Percentiles rank a stretch among this genome's conserved stretches.
These are phyloP conservation scores for Uromys caudimaculatus DNA, from an alignment of 2,797 vertebrate genomes.

Conservation along the genomic window DNA sequence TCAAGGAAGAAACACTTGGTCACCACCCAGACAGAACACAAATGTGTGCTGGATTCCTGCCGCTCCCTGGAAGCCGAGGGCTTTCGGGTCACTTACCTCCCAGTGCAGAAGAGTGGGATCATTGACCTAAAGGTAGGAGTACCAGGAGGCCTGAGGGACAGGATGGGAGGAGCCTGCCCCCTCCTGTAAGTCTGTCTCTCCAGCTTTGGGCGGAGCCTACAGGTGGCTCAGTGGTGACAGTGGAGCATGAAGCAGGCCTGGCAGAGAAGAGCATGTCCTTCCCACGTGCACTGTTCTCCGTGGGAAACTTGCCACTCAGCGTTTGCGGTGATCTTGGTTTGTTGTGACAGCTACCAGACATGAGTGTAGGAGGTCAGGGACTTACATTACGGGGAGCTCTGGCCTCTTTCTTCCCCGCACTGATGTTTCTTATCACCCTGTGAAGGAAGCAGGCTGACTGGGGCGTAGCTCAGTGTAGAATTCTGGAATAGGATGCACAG, in stretches of 20 bases:
- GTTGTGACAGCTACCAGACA: background rate
- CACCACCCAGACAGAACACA: constrained; percentile 97
- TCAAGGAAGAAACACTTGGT: constrained; percentile 95
- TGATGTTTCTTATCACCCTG: background rate
- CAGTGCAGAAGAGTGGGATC: constrained; percentile 93
- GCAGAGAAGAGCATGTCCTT: background rate
- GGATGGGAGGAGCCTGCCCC: background rate
- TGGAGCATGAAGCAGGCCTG: background rate
- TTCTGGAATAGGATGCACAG: background rate
- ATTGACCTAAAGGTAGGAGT: constrained; percentile 93
- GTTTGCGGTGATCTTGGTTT: background rate
- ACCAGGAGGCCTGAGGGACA: background rate
- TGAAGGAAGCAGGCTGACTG: background rate
- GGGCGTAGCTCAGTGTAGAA: background rate
- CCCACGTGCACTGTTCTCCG: background rate
- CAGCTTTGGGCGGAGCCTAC: background rate
- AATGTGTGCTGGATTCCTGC: constrained; percentile 98
- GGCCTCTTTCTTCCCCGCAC: background rate
- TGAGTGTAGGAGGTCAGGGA: background rate
- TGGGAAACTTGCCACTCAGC: constrained; percentile 7
- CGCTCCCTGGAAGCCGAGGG: constrained; percentile 95
- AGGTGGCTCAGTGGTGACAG: background rate
- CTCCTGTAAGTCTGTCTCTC: background rate
- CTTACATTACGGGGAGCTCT: background rate
- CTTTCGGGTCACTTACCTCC: constrained; percentile 95